phyloP scores from a whole-genome alignment of 2,113 vertebrate species.

The Terrapene triunguis region DNA sequence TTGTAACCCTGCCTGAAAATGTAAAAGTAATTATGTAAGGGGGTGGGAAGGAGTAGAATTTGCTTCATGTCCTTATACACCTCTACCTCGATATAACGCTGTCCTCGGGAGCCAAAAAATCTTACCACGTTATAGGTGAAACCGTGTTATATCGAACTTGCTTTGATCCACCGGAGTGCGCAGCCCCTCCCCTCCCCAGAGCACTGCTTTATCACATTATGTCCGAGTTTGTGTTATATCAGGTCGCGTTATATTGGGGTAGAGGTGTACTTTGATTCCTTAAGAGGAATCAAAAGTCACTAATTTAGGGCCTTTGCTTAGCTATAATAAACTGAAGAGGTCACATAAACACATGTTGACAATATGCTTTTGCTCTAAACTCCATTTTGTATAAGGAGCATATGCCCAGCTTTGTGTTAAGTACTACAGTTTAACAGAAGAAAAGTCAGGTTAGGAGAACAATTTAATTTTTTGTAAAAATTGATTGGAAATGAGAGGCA shows the following conservation, averaged over 20 bases:
- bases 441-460: not conserved
- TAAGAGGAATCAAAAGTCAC: not conserved
- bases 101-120: no score
- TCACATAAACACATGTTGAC: not conserved
- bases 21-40: not conserved
- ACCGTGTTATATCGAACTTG: no score
- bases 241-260: no score
- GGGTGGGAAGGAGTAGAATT: not conserved
- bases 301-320: not conserved
- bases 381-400: not conserved
- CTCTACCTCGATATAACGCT: no score
- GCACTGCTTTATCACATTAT: no score
- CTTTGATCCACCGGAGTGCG: no score
- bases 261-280: not conserved
- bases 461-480: not conserved
- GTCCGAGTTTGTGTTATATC: no score
- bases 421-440: not conserved
- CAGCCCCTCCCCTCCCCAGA: no score
- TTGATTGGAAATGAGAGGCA: not conserved
- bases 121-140: no score
- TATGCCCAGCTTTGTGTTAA: not conserved
- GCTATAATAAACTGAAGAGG: not conserved
- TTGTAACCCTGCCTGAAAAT: not conserved
- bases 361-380: not conserved
- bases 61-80: not conserved